Percentiles rank a stretch among this genome's conserved stretches.
Conservation (phyloP, 92 coral and sea anemone genomes). For the Parazoanthus atlanticus region DNA sequence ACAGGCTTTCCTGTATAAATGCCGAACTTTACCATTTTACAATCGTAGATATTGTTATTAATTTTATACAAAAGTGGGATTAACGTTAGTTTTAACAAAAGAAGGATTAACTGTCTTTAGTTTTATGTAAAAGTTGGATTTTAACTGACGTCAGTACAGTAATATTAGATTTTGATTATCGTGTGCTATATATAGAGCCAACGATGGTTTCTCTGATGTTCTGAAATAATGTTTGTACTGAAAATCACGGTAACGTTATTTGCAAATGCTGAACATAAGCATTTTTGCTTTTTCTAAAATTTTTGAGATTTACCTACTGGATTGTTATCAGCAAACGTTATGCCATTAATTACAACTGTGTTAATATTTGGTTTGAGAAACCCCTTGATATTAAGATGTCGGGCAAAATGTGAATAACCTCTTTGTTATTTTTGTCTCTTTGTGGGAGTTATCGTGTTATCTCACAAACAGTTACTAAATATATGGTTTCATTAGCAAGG, state of each 20-base stretch:
- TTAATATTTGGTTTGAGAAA: no score
- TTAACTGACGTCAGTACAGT: neutral
- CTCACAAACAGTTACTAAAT: neutral
- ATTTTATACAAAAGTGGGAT: neutral
- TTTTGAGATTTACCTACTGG: no score
- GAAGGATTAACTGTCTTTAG: neutral
- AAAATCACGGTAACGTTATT: no score
- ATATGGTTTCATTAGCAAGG: no score
- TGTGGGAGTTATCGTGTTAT: neutral
- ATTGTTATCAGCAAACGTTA: neutral
- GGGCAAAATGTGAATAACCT: neutral
- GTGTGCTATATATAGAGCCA: neutral
- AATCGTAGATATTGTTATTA: no score
- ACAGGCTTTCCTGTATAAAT: no score
- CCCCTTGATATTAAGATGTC: no score
- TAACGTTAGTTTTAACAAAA: neutral
- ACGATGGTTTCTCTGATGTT: neutral
- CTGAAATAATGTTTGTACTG: neutral
- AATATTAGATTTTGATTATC: no score
- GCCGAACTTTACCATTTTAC: no score
- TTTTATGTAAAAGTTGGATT: neutral
- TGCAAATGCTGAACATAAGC: no score
- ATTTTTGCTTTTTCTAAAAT: no score
- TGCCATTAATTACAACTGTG: neutral
- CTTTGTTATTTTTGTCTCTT: neutral